These are phyloP conservation scores for Cynocephalus volans DNA, from an alignment of 2,113 vertebrate genomes.

Conservation along the genomic window DNA sequence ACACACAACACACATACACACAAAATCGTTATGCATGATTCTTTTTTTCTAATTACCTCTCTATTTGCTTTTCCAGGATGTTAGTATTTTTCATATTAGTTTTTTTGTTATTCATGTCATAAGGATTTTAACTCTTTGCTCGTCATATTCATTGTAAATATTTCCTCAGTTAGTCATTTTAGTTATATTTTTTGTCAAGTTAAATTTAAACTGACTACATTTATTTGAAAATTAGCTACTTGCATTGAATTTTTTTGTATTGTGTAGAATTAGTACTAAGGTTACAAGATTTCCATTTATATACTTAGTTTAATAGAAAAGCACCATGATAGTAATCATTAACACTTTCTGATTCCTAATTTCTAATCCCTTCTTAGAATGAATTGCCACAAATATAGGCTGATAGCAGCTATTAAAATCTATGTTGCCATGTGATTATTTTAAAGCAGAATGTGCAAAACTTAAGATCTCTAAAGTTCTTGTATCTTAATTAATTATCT, in stretches of 20 bases:
- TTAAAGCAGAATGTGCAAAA: slow-evolving; percentile 51
- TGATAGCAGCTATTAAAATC: slow-evolving; percentile 49
- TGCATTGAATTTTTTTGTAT: slow-evolving; percentile 32
- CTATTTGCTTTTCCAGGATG: not conserved
- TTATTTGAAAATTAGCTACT: slow-evolving; percentile 63
- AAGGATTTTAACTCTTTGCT: slow-evolving; percentile 38
- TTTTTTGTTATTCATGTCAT: not conserved
- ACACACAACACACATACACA: not conserved
- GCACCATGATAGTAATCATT: not conserved
- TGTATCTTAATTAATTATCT: slow-evolving; percentile 49
- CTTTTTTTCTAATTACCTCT: not conserved
- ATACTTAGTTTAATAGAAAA: slow-evolving; percentile 13
- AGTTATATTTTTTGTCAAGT: slow-evolving; percentile 36
- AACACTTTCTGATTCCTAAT: not conserved
- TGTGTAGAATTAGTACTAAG: slow-evolving; percentile 31
- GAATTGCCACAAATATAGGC: not conserved
- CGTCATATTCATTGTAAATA: not conserved
- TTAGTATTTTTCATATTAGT: slow-evolving; percentile 44
- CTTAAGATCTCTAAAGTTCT: slow-evolving; percentile 22
- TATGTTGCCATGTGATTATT: slow-evolving; percentile 42
- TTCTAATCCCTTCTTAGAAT: slow-evolving; percentile 50
- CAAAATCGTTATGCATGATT: not conserved
- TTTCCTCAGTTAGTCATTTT: slow-evolving; percentile 42
- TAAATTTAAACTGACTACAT: slow-evolving; percentile 33
- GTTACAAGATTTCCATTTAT: slow-evolving; percentile 18